Base-by-base conservation (phyloP, 2,113 vertebrate species). In the Garra rufa region DNA sequence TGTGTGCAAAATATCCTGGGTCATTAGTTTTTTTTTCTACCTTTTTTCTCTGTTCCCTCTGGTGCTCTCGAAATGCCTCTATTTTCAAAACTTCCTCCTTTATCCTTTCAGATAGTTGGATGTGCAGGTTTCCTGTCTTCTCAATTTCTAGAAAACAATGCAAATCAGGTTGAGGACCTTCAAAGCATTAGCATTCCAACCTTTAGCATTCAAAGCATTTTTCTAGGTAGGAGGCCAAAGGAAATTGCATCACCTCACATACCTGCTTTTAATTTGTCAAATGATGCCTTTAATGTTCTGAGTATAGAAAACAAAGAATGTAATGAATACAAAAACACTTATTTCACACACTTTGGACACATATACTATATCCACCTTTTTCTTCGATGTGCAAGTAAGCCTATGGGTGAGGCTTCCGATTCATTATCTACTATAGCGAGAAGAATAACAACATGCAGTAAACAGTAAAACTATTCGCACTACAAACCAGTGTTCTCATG, bases 41-140 rank as follows among this genome's bases (percentile, higher is more conserved):
- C 97, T 98, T 99, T 91, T 96, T 98, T 82, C 96, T 95, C 88
- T 97, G 96, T 10, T 98, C 97, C 92, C 96, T 98, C 91, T 99
- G 98, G 26, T 95, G 92, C 87, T 98, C 97, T 78, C 96, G 92
- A 92, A 98, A 99, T 61, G 94, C 94, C 89, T 99, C 97, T 15
- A 98, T 94, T 88, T 95, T 95, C 90, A 94, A 96, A 86, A 97
- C 91, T 88, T 99, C 98, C 86, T 99, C 97, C 38, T 93, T 96
- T 90, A 99, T 88, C 91, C 92, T 90, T 57, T 93, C 88, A 43
- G 96, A 96, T 50, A 99, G 89, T 76, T 98, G 96, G 91, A 99
- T 95, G 86, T 99, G 98, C 80, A 96, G 93, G 83, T 95, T 96
- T 13, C 98, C 98, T 52, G 97, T 94, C 1, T 91, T 97, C 91